Base-by-base conservation (phyloP, 2,113 vertebrate genomes). In the Caranx melampygus region DNA sequence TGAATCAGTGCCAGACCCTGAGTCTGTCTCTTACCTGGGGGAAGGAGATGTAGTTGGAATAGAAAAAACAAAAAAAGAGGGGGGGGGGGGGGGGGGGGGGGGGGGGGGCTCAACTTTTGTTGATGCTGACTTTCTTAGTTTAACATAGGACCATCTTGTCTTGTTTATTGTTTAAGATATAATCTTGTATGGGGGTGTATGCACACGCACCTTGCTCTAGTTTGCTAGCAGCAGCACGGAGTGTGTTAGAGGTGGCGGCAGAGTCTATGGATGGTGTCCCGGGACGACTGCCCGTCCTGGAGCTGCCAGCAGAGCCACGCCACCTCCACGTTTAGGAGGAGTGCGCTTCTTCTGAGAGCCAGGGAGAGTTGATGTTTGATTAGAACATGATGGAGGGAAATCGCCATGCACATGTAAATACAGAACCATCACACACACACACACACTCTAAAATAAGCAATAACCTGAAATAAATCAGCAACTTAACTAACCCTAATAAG, bases 141-240 rank as follows among this genome's bases (percentile, higher is more conserved):
- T 31, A 3, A 40, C 44, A 37, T 60, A 3, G 34, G 47, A 4
- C 45, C 15, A 16, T n/a, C 10, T 1, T 1, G 3, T 20, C 49
- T 47, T 20, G 21, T 4, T 49, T 68, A 18, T 40, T 40, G 33
- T 64, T 49, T 35, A 16, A 7, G 1, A 40, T 47, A 40, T 16
- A 54, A 52, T 7, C 64, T 55, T 57, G 11, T 9, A 44, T 18
- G 1, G 3, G 0, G 72, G 1, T 68, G 26, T 9, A 4, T 2
- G 42, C 35, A 26, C 8, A 14, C 21, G 13, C 59, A 96, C 97
- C 96, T 93, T 96, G 97, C 83, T 98, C 97, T 34, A 98, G 92
- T 77, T 96, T 98, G 94, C 20, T 96, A 84, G 97, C 97, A 0
- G 97, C 97, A 0, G 96, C 97, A 2, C 94, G 93, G 20, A 98